A percentile compares a stretch with the other conserved stretches of the same genome.
Conservation (phyloP, 1,140 invertebrate genomes). For the Drepana arcuata region DNA sequence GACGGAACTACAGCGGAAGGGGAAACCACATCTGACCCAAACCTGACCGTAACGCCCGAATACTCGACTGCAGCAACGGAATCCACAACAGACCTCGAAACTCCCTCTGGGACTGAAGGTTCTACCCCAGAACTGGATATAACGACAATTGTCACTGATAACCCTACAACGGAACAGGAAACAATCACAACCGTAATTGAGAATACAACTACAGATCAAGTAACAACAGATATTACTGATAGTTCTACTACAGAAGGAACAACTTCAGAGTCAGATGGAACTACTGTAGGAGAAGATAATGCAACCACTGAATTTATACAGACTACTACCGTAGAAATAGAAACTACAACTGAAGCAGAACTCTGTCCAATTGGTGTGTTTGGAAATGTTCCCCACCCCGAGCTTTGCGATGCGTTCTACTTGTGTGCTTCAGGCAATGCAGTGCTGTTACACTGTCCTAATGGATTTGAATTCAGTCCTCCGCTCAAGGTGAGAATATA, state of each 20-base stretch:
- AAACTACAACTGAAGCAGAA: neutral
- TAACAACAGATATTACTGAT: neutral
- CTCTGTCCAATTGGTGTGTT: constrained; percentile 4
- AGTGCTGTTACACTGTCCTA: constrained; percentile 1
- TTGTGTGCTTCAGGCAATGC: constrained; percentile 3
- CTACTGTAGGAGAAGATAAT: neutral
- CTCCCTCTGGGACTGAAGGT: too few species aligned
- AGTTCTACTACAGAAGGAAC: neutral
- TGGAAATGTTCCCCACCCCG: constrained; percentile 2
- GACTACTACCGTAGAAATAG: neutral
- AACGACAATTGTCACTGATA: too few species aligned
- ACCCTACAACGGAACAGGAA: too few species aligned
- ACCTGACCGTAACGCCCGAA: too few species aligned
- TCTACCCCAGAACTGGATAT: too few species aligned
- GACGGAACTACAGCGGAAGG: neutral
- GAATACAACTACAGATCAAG: neutral
- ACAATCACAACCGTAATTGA: too few species aligned
- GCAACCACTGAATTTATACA: neutral
- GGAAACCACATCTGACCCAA: neutral
- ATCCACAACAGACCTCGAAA: too few species aligned
- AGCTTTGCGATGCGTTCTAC: constrained; percentile 6
- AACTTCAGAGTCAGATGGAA: neutral
- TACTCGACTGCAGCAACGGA: too few species aligned
- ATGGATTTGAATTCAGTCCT: constrained; percentile 7
- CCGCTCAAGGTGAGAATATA: neutral